Conservation (phyloP, 2,113 vertebrate species). For the Periophthalmodon schlosseri region DNA sequence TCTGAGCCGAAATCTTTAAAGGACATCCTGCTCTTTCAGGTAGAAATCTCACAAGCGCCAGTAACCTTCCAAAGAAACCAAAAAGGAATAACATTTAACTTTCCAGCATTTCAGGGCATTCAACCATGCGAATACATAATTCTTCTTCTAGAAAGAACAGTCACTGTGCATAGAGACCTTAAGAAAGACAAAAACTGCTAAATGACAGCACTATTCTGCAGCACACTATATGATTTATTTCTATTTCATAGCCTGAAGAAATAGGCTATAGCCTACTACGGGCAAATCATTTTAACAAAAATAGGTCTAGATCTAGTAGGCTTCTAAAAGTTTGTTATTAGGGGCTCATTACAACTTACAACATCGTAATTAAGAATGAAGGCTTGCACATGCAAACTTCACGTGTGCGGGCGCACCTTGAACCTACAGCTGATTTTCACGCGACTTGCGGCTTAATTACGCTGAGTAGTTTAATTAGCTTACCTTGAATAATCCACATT, state of each 20-base stretch:
- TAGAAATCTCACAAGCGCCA: conserved; percentile 42
- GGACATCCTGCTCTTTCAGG: conserved; percentile 34
- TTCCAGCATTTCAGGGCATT: conserved; percentile 54
- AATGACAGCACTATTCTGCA: not conserved
- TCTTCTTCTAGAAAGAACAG: conserved; percentile 52
- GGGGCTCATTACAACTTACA: not conserved
- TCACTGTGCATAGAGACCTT: conserved; percentile 49
- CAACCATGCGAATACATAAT: conserved; percentile 61
- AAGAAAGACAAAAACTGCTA: conserved; percentile 3
- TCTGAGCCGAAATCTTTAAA: conserved; percentile 6
- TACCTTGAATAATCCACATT: conserved; percentile 71
- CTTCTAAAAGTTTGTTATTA: not conserved
- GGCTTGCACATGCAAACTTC: not conserved
- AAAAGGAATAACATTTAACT: conserved; percentile 39
- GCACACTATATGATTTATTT: not conserved
- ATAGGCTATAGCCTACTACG: not conserved
- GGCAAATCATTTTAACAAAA: not conserved
- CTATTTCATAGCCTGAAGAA: not conserved
- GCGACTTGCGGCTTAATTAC: conserved; percentile 3
- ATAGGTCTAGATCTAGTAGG: not conserved
- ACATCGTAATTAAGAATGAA: not conserved
- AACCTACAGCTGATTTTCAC: conserved; percentile 2
- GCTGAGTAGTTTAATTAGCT: conserved; percentile 37
- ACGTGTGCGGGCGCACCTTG: not conserved
- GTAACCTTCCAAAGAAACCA: conserved; percentile 31